Conservation (phyloP, 1,140 invertebrate species). For the Drosophila saltans region DNA sequence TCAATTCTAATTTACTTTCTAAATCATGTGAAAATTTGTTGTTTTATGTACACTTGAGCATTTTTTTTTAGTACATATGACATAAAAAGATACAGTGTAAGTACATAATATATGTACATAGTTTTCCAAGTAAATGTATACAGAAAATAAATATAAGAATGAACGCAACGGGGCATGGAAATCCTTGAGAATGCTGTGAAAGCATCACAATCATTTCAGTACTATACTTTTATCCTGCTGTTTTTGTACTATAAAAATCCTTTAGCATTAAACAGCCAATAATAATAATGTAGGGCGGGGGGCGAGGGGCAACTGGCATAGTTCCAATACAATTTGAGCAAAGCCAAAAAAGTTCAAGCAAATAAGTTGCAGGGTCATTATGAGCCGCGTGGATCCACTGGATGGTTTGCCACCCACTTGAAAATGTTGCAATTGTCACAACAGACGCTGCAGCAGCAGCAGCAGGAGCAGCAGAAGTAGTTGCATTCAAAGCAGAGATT, state of each 20-base stretch:
- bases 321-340: constrained; percentile 32
- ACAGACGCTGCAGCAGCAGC: constrained; percentile 24
- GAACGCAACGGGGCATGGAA: not conserved
- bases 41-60: too few relatives aligned
- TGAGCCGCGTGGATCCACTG: constrained; percentile 27
- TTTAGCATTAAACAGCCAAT: constrained; percentile 55
- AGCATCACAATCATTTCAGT: constrained; percentile 1
- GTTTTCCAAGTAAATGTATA: not conserved
- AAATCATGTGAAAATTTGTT: not conserved
- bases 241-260: constrained; percentile 22
- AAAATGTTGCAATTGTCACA: constrained; percentile 52
- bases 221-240: constrained; percentile 10
- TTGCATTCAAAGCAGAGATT: constrained; percentile 41
- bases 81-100: not conserved
- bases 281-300: constrained; percentile 31
- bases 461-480: constrained; percentile 2
- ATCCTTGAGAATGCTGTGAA: constrained; percentile 4
- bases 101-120: not conserved
- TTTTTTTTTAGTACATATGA: not conserved
- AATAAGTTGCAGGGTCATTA: constrained; percentile 74
- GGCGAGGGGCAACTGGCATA: constrained; percentile 28
- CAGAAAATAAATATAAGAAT: not conserved
- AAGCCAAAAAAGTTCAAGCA: constrained; percentile 68
- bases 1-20: not conserved
- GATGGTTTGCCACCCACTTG: constrained; percentile 4